These are phyloP conservation scores for Epinotia ramella DNA, from an alignment of 2,888 invertebrate species.

Conservation along the genomic window DNA sequence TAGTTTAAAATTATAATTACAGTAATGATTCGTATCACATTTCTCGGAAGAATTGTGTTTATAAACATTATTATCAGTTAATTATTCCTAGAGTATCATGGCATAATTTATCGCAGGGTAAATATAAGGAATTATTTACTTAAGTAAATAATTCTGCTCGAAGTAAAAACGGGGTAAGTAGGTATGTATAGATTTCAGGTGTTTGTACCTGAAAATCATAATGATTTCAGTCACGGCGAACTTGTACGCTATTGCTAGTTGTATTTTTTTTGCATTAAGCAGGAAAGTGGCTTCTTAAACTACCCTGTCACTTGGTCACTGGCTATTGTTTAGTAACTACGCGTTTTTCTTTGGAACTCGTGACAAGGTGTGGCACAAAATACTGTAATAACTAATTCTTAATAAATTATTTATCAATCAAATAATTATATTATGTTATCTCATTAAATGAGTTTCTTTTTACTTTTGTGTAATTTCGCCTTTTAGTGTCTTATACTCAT, in stretches of 20 bases:
- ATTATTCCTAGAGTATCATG: background rate
- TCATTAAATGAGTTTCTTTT: background rate
- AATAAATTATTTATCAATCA: too few relatives aligned
- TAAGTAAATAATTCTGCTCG: constrained; percentile 13
- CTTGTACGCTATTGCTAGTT: background rate
- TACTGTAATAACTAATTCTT: too few relatives aligned
- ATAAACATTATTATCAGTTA: constrained; percentile 17
- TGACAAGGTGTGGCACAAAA: background rate
- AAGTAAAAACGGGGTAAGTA: background rate
- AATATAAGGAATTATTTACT: background rate
- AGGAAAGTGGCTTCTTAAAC: background rate
- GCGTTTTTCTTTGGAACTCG: background rate
- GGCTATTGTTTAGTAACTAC: background rate
- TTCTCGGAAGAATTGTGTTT: constrained; percentile 26
- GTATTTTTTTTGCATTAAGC: background rate
- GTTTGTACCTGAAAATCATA: background rate
- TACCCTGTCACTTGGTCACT: background rate
- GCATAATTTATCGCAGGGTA: constrained; percentile 17
- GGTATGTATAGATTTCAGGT: background rate
- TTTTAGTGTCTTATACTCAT: background rate
- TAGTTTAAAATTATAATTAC: constrained; percentile 10
- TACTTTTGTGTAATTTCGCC: background rate
- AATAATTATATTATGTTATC: too few relatives aligned
- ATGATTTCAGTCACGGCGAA: background rate
- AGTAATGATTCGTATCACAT: background rate